A percentile compares a stretch with the other conserved stretches of the same genome.
Conservation (phyloP, 2,797 vertebrate species). For the Gallinago solitaria region DNA sequence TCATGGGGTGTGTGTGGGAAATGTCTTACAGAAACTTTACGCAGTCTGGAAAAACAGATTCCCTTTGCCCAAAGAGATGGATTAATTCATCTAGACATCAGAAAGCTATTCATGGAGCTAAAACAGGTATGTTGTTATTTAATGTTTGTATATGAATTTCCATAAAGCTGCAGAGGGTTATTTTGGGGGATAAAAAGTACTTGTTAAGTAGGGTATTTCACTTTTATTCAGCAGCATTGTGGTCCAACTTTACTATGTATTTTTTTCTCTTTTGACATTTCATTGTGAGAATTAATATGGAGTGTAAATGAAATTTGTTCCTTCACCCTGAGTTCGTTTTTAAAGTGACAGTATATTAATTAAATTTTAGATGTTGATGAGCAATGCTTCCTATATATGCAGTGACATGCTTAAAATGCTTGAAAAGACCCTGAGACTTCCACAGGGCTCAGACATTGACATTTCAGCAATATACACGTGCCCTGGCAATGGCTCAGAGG, state of each 20-base stretch:
- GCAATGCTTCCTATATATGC: background rate
- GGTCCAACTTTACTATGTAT: background rate
- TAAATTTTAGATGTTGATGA: constrained; percentile 50
- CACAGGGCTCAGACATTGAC: background rate
- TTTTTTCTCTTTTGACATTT: background rate
- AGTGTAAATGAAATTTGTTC: background rate
- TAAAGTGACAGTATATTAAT: background rate
- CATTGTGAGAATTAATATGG: background rate
- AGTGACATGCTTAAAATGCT: background rate
- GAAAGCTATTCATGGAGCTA: constrained; percentile 32
- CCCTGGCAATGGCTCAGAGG: background rate
- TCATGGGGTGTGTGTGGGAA: background rate
- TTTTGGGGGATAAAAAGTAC: background rate
- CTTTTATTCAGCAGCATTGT: background rate
- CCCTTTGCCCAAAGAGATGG: background rate
- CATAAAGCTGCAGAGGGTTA: background rate
- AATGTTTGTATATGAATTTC: background rate
- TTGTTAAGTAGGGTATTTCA: background rate
- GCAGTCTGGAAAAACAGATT: background rate
- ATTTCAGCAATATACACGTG: background rate
- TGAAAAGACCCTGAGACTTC: background rate
- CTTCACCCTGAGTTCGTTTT: background rate
- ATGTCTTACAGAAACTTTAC: constrained; percentile 50
- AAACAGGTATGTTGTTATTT: constrained; percentile 48
- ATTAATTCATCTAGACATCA: constrained; percentile 5